Percentiles rank a stretch among this genome's conserved stretches.
Evolutionary conservation across 2,888 invertebrate species (phyloP).

Genomic region (Camponotus fellah): DNA sequence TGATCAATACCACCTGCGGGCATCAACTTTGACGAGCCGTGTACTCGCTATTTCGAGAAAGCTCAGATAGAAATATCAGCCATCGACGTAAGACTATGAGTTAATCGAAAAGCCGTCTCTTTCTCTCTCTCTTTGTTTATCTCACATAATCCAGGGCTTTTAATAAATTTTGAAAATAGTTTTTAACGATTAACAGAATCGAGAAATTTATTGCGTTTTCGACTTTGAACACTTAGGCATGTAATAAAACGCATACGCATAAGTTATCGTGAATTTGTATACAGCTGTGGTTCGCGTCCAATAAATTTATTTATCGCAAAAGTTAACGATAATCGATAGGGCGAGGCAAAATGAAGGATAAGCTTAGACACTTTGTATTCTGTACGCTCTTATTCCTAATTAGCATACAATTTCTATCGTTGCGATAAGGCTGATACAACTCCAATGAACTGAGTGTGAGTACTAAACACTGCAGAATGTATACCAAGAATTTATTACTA

Average conservation of each 20-base stretch:
- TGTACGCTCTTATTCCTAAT: constrained; percentile 74
- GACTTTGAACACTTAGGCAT: not conserved
- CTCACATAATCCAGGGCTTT: not conserved
- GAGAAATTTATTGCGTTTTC: constrained; percentile 8
- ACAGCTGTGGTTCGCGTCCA: constrained; percentile 4
- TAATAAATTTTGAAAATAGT: not conserved
- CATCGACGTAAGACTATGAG: constrained; percentile 6
- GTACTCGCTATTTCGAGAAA: constrained; percentile 41
- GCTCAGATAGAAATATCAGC: constrained; percentile 50
- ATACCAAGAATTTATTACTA: constrained; percentile 50
- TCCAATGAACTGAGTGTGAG: constrained; percentile 47
- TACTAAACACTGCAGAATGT: constrained; percentile 69
- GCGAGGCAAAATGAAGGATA: constrained; percentile 47
- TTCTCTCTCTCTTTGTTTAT: not conserved
- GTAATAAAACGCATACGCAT: constrained; percentile 26
- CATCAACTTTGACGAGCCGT: constrained; percentile 21
- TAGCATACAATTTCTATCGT: constrained; percentile 83
- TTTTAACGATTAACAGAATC: constrained; percentile 7
- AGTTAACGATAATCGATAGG: constrained; percentile 39
- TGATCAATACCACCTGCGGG: constrained; percentile 47
- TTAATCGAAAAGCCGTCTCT: constrained; percentile 17
- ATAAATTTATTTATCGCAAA: constrained; percentile 62
- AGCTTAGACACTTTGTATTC: constrained; percentile 49
- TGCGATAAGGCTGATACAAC: constrained; percentile 62
- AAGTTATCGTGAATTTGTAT: constrained; percentile 36